Evolutionary conservation across 2,113 vertebrate species (phyloP).

Genomic region (Heteronetta atricapilla): DNA sequence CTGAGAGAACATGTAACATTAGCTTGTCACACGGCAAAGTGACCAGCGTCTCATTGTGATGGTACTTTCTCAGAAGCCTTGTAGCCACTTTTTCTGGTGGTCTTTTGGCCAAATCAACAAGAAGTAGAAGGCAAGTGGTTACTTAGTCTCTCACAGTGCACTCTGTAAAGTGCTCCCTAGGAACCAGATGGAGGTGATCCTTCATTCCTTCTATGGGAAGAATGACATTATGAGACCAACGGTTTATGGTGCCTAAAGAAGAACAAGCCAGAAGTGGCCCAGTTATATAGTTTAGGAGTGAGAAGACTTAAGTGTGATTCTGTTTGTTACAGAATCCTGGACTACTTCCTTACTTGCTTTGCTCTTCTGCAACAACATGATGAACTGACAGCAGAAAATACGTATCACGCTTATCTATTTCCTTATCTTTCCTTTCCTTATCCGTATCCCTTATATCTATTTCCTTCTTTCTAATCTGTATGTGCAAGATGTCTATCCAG

Average conservation of each 20-base stretch:
- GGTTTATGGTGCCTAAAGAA: neutral
- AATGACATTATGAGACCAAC: neutral
- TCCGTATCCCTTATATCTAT: neutral
- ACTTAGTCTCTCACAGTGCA: neutral
- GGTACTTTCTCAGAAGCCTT: neutral
- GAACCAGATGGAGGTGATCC: neutral
- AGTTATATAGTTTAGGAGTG: neutral
- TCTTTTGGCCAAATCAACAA: neutral
- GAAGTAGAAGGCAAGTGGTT: neutral
- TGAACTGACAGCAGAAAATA: neutral
- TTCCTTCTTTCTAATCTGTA: neutral
- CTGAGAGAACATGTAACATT: rapidly evolving
- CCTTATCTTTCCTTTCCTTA: too few species aligned
- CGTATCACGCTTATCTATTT: neutral
- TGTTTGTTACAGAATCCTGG: neutral
- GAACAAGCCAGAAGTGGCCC: neutral
- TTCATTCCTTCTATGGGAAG: neutral
- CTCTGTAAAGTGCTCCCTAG: neutral
- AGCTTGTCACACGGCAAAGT: neutral
- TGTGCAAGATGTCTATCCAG: neutral
- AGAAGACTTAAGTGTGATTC: neutral
- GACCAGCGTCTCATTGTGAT: neutral
- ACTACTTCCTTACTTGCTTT: neutral
- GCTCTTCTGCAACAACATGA: neutral
- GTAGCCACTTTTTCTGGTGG: neutral